Evolutionary conservation across 1,140 invertebrate genomes (phyloP).

Genomic region (Metaphire vulgaris): DNA sequence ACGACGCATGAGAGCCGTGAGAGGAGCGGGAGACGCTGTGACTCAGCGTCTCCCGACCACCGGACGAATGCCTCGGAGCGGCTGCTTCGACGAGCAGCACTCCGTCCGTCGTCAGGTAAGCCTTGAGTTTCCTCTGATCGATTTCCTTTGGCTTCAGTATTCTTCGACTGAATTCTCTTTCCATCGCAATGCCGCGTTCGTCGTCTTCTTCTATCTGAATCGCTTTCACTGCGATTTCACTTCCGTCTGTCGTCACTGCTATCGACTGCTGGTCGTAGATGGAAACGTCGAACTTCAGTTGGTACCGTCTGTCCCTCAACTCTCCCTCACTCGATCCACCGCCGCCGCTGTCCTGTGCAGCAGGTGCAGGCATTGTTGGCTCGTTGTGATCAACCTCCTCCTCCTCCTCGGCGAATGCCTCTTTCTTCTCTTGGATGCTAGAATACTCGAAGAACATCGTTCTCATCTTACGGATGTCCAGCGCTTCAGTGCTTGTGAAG

Average conservation of each 20-base stretch:
- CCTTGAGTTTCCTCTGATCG: slow-evolving; percentile 18
- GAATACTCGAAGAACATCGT: slow-evolving; percentile 24
- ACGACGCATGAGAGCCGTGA: slow-evolving; percentile 13
- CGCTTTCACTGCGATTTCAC: slow-evolving; percentile 10
- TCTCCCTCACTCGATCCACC: no score
- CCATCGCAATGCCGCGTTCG: background rate
- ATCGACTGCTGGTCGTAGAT: slow-evolving; percentile 2
- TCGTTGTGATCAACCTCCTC: no score
- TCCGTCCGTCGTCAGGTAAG: slow-evolving; percentile 16
- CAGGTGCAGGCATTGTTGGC: no score
- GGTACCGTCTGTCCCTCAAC: background rate
- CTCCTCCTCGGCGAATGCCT: background rate
- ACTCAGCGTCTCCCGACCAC: background rate
- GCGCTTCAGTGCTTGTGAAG: slow-evolving; percentile 7
- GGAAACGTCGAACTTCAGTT: slow-evolving; percentile 22
- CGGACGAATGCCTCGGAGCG: background rate
- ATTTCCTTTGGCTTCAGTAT: slow-evolving; percentile 17
- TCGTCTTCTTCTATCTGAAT: background rate
- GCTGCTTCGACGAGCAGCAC: slow-evolving; percentile 15
- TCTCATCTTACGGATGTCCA: slow-evolving; percentile 16
- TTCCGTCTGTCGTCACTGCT: slow-evolving; percentile 10
- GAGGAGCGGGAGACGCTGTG: slow-evolving; percentile 17
- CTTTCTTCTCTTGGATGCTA: background rate
- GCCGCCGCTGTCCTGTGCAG: background rate
- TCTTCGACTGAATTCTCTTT: slow-evolving; percentile 13